phyloP scores from a whole-genome alignment of 64 coral and sea anemone species.

The Cladopsammia gracilis region DNA sequence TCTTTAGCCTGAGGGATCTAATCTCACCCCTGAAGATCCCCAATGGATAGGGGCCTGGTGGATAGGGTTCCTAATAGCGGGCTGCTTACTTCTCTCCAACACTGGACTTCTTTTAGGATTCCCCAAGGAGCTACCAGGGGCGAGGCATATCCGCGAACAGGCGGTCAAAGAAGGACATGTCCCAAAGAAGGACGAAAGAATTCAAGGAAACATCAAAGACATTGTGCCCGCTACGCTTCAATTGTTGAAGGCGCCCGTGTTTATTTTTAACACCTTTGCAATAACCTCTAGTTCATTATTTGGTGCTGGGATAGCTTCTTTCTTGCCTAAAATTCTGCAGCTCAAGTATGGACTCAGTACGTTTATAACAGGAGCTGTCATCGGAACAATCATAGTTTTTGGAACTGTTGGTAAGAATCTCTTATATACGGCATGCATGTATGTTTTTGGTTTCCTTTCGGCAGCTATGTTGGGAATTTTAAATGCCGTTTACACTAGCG shows the following conservation, averaged over 20 bases:
- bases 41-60: conserved; percentile 99
- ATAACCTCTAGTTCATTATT: conserved; percentile 64
- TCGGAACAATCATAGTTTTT: conserved; percentile 20
- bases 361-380: conserved; percentile 43
- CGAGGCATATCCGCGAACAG: conserved; percentile 71
- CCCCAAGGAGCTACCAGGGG: conserved; percentile 82
- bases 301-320: conserved; percentile 66
- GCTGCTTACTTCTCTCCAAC: conserved; percentile 45
- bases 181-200: conserved; percentile 62
- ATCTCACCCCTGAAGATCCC: conserved; percentile 76
- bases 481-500: too few relatives aligned
- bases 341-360: conserved; percentile 74
- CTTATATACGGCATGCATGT: too few relatives aligned
- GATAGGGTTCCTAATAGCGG: conserved; percentile 89
- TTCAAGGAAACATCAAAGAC: conserved; percentile 81
- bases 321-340: conserved; percentile 83
- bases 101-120: conserved; percentile 82
- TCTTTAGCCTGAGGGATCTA: conserved; percentile 78
- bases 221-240: conserved; percentile 79
- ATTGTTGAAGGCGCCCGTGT: conserved; percentile 78
- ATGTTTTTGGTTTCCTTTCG: too few relatives aligned
- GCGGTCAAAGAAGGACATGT: conserved; percentile 78
- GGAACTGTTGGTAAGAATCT: conserved; percentile 50
- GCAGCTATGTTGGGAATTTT: too few relatives aligned
- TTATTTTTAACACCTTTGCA: conserved; percentile 88